Percentiles rank a stretch among this genome's conserved stretches.
Evolutionary conservation across 2,113 vertebrate species (phyloP).

Genomic region (Spilogale gracilis): DNA sequence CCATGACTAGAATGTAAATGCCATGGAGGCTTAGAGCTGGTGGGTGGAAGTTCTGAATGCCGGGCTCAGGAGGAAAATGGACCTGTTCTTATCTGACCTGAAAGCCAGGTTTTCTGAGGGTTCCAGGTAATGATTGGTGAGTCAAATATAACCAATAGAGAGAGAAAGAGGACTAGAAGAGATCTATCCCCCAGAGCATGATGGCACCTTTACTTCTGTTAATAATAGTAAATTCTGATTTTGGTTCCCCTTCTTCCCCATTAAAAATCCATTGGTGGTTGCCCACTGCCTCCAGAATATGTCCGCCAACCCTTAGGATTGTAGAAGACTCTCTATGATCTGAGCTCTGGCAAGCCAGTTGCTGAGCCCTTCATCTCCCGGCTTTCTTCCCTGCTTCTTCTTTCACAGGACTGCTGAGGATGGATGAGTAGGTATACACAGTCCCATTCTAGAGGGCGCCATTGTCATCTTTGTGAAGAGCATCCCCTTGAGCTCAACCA

Average conservation of each 20-base stretch:
- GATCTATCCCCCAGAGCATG: not conserved
- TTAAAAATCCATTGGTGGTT: not conserved
- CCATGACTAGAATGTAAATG: not conserved
- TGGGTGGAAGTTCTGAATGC: not conserved
- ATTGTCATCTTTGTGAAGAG: not conserved
- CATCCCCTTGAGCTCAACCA: not conserved
- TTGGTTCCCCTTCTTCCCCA: not conserved
- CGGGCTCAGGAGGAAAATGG: not conserved
- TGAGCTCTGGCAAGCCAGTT: not conserved
- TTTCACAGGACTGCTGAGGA: not conserved
- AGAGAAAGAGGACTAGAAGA: not conserved
- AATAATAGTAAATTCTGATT: not conserved
- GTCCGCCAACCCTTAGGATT: not conserved
- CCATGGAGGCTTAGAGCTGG: not conserved
- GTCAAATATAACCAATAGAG: not conserved
- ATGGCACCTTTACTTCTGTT: not conserved
- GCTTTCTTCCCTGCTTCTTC: not conserved
- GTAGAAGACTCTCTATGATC: not conserved
- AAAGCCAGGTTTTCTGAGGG: not conserved
- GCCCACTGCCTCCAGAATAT: not conserved
- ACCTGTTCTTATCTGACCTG: not conserved
- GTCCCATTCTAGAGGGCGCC: not conserved
- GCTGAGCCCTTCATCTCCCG: not conserved
- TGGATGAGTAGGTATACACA: not conserved
- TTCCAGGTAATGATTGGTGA: not conserved